These are phyloP conservation scores for Montipora capitata DNA, from an alignment of 92 coral and sea anemone species.

Conservation along the genomic window DNA sequence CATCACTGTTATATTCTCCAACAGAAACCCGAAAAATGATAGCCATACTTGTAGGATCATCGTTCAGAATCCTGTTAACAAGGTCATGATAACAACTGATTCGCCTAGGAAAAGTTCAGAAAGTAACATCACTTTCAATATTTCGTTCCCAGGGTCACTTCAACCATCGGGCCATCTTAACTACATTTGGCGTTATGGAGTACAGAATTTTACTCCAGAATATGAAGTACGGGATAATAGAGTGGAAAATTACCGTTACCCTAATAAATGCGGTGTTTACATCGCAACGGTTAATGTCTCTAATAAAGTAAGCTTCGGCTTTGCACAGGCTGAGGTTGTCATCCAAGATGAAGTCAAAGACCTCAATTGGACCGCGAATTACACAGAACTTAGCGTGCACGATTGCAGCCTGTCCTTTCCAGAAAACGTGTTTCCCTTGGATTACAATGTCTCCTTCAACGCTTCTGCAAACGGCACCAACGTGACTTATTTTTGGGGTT, in stretches of 20 bases:
- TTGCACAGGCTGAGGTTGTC: neutral
- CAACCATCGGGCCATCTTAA: conserved; percentile 50
- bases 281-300: conserved; percentile 62
- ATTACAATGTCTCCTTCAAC: conserved; percentile 56
- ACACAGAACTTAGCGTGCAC: neutral
- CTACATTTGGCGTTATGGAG: conserved; percentile 59
- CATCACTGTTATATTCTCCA: conserved; percentile 48
- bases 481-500: conserved; percentile 75
- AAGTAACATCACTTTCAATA: conserved; percentile 17
- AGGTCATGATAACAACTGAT: conserved; percentile 50
- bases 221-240: conserved; percentile 29
- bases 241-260: conserved; percentile 38
- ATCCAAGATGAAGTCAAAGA: conserved; percentile 65
- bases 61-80: conserved; percentile 66
- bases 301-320: conserved; percentile 58
- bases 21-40: conserved; percentile 28
- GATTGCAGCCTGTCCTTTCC: neutral
- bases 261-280: conserved; percentile 54
- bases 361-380: neutral
- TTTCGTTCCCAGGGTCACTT: conserved; percentile 26
- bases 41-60: conserved; percentile 50
- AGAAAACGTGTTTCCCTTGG: conserved; percentile 57
- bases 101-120: conserved; percentile 74
- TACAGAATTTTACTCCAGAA: too few species aligned
- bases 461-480: conserved; percentile 79